A percentile compares a stretch with the other conserved stretches of the same genome.
These are phyloP conservation scores for Atopsyche davidsoni DNA, from an alignment of 1,140 invertebrate genomes.

Conservation along the genomic window DNA sequence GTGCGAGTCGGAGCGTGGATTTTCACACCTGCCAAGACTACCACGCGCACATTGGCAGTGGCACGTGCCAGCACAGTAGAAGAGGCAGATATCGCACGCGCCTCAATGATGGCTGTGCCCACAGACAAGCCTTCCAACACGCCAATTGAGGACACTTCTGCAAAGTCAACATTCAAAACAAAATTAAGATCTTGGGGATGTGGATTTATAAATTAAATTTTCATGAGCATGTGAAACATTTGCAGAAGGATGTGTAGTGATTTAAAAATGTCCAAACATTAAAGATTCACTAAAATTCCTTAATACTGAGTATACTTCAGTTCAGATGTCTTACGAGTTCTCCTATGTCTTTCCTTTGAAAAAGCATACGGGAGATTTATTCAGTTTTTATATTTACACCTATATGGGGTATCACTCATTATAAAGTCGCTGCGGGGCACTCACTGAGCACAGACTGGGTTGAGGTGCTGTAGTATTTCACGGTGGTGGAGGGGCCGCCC, in stretches of 20 bases:
- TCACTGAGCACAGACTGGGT: not conserved
- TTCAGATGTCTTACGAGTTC: no score
- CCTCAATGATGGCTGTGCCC: slow-evolving; percentile 16
- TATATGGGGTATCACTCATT: not conserved
- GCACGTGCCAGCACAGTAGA: slow-evolving; percentile 5
- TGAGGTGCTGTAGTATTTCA: slow-evolving; percentile 3
- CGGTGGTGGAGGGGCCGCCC: slow-evolving; percentile 24
- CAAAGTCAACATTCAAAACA: no score
- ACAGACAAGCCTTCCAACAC: slow-evolving; percentile 10
- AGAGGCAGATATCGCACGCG: slow-evolving; percentile 8
- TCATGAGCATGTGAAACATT: no score
- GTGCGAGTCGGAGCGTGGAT: slow-evolving; percentile 21
- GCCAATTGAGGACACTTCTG: slow-evolving; percentile 13
- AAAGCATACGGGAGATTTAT: no score
- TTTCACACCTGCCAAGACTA: slow-evolving; percentile 15
- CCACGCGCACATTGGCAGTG: slow-evolving; percentile 15
- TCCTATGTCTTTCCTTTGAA: no score
- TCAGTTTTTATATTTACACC: not conserved
- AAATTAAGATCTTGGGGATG: no score
- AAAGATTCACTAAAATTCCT: no score
- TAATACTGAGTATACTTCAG: no score
- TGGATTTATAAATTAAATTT: no score
- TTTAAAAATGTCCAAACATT: no score
- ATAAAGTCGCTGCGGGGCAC: no score
- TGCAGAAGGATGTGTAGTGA: no score